A percentile compares a stretch with the other conserved stretches of the same genome.
These are phyloP conservation scores for Alces alces DNA, from an alignment of 2,113 vertebrate species.

Conservation along the genomic window DNA sequence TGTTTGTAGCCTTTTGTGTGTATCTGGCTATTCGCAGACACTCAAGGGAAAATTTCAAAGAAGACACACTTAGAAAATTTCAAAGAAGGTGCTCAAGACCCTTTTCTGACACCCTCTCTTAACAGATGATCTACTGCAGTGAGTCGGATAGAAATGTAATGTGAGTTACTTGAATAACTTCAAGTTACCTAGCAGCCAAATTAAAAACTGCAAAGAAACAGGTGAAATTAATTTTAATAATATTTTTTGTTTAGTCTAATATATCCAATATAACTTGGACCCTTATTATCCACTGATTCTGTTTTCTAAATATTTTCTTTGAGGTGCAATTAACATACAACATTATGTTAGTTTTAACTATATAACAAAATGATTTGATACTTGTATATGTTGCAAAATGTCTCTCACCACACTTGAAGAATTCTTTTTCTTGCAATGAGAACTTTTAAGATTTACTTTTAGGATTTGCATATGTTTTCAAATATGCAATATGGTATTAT, in stretches of 20 bases:
- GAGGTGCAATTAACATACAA: not conserved
- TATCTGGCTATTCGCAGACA: not conserved
- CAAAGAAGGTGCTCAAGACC: not conserved
- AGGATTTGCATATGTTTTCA: not conserved
- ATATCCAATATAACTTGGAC: not conserved
- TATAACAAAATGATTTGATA: not conserved
- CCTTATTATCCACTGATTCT: not conserved
- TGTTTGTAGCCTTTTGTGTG: not conserved
- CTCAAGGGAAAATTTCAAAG: not conserved
- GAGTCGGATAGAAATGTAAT: not conserved
- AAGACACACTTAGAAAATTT: not conserved
- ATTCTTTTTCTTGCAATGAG: not conserved
- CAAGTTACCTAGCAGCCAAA: not conserved
- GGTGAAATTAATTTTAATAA: not conserved
- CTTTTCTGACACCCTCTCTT: not conserved
- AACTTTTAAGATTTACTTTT: not conserved
- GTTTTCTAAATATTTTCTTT: not conserved
- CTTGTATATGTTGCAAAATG: not conserved
- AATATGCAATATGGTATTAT: not conserved
- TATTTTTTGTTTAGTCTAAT: not conserved
- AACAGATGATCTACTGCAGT: not conserved
- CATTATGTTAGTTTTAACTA: not conserved
- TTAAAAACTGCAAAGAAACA: not conserved
- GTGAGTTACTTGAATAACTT: not conserved
- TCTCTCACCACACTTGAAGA: not conserved